Conservation (phyloP, 2,113 vertebrate species). For the Raja brachyura region DNA sequence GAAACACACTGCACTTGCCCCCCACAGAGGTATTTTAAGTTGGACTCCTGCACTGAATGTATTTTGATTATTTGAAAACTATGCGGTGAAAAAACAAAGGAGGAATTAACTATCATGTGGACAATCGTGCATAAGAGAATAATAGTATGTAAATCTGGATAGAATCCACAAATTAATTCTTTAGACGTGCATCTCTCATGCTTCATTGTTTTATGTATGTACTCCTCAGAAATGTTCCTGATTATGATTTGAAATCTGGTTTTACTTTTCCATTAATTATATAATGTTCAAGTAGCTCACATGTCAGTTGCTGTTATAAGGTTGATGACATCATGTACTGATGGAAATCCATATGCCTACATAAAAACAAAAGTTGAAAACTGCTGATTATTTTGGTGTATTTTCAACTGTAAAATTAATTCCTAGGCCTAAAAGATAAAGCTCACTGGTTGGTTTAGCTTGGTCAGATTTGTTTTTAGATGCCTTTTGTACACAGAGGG, state of each 20-base stretch:
- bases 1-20: background rate
- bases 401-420: background rate
- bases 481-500: too few relatives aligned
- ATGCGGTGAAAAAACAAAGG: background rate
- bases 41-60: background rate
- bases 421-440: background rate
- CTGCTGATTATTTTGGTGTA: background rate
- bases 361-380: background rate
- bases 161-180: background rate
- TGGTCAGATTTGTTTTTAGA: too few relatives aligned
- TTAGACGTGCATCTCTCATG: background rate
- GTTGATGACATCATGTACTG: background rate
- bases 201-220: background rate
- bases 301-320: background rate
- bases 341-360: background rate
- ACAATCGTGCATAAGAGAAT: background rate
- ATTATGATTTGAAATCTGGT: conserved; percentile 15
- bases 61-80: background rate
- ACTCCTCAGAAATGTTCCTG: background rate
- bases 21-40: background rate
- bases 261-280: background rate
- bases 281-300: background rate
- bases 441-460: background rate
- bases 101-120: background rate
- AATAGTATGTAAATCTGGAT: background rate